Evolutionary conservation across 37 sponge, comb jelly and placozoan species (phyloP), one percentile per base, ranked within the genome.

Genomic region (Crambe crambe): DNA sequence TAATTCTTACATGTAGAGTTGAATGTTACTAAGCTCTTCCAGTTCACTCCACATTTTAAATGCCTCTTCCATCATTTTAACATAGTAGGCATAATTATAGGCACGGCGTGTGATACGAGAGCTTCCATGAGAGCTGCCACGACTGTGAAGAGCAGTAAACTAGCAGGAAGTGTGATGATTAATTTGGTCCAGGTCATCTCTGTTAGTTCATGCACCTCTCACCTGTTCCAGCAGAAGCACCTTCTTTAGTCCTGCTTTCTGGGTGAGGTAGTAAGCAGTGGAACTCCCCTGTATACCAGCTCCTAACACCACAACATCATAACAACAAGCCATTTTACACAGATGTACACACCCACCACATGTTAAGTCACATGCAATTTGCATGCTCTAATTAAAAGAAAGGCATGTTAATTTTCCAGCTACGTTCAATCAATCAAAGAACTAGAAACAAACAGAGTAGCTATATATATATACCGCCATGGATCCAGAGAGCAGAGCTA

Each of bases 111-210:
- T 96, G 70, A 93, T 87, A 1, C 97, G 65, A 36, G 87, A 85
- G 2, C 75, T 76, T 42, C 97, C 97, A 80, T 93, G 89, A 30
- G 97, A 96, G 39, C 97, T 96, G 41, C 97, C 97, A 21, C 93
- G 76, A 40, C 76, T 96, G 77, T 96, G 97, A 31, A 42, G 51
- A 10, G 74, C 76, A 57, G 81, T 61, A 62, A 96, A 96, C 94
- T 96, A 51, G 61, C 51, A 47, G 51, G 10, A 47, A 47, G 12
- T 47, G n/a, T n/a, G n/a, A n/a, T n/a, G n/a, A n/a, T n/a, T n/a
- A n/a, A n/a, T n/a, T n/a, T n/a, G n/a, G n/a, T n/a, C n/a, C n/a
- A n/a, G n/a, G n/a, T n/a, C n/a, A n/a, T n/a, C n/a, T n/a, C n/a
- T n/a, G n/a, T n/a, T n/a, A n/a, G n/a, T n/a, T n/a, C n/a, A n/a